These are phyloP conservation scores for Cryptoprocta ferox DNA, from an alignment of 2,797 vertebrate species.

Conservation along the genomic window DNA sequence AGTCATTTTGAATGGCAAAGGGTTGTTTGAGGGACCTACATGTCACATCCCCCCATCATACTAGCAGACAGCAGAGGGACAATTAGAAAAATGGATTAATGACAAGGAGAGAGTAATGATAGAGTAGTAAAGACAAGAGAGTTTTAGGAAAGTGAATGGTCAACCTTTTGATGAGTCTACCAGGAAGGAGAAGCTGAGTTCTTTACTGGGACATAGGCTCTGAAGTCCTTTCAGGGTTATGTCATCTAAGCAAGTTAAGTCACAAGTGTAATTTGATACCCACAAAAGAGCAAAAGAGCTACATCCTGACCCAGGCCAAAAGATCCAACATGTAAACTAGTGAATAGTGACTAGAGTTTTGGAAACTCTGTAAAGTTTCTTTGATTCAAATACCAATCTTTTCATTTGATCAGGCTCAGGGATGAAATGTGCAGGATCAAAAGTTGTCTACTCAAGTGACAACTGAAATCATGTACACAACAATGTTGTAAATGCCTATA, in stretches of 20 bases:
- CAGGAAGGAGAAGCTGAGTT: background rate
- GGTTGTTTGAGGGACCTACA: background rate
- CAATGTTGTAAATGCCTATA: background rate
- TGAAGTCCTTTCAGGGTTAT: background rate
- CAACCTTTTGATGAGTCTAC: background rate
- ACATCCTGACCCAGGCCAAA: background rate
- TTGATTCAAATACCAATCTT: background rate
- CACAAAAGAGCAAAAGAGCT: slow-evolving; percentile 33
- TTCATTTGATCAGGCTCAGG: background rate
- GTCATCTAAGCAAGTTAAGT: background rate
- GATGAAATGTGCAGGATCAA: background rate
- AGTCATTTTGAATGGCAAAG: background rate
- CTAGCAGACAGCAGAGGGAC: background rate
- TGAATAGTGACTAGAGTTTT: background rate
- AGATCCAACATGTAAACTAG: background rate
- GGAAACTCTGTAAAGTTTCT: background rate
- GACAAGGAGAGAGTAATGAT: background rate
- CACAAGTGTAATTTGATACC: background rate
- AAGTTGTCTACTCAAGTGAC: background rate
- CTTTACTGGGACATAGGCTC: background rate
- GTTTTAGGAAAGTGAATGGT: slow-evolving; percentile 20
- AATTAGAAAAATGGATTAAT: slow-evolving; percentile 29
- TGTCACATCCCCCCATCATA: background rate
- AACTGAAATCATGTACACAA: background rate
- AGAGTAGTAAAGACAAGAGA: background rate